Evolutionary conservation across 2,113 vertebrate species (phyloP).

Genomic region (Pampusana beccarii): DNA sequence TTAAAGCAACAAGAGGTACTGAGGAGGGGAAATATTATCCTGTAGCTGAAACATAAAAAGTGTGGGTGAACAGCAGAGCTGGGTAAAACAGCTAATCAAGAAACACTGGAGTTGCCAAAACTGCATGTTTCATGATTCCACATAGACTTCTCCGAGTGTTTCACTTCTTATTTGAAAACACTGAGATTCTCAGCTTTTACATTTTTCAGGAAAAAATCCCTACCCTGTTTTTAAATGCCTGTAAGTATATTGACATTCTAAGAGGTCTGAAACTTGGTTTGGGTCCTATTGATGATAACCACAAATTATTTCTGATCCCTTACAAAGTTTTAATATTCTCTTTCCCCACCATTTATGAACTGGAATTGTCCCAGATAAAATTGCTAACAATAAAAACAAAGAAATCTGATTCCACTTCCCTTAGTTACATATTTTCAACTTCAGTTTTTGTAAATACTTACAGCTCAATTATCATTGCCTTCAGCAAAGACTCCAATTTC

Average conservation of each 20-base stretch:
- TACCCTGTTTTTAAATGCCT: neutral
- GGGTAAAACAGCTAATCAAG: neutral
- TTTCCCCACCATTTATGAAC: neutral
- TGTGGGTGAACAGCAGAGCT: neutral
- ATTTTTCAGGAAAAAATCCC: neutral
- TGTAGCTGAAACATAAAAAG: neutral
- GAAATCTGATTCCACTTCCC: neutral
- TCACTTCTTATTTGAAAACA: neutral
- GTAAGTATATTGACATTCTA: neutral
- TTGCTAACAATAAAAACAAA: neutral
- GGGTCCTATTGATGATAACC: neutral
- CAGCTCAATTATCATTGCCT: rapidly evolving
- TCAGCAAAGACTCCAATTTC: neutral
- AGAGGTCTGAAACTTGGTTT: neutral
- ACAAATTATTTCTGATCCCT: neutral
- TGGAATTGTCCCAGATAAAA: neutral
- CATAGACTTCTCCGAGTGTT: neutral
- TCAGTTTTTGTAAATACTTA: neutral
- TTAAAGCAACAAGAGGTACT: neutral
- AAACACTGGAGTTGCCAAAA: too few species aligned
- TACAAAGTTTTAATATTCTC: neutral
- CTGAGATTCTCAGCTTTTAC: neutral
- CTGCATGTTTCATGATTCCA: neutral
- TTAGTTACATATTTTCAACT: neutral
- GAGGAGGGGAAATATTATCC: neutral